These are phyloP conservation scores for Cyclopterus lumpus DNA, from an alignment of 2,797 vertebrate species.

Conservation along the genomic window DNA sequence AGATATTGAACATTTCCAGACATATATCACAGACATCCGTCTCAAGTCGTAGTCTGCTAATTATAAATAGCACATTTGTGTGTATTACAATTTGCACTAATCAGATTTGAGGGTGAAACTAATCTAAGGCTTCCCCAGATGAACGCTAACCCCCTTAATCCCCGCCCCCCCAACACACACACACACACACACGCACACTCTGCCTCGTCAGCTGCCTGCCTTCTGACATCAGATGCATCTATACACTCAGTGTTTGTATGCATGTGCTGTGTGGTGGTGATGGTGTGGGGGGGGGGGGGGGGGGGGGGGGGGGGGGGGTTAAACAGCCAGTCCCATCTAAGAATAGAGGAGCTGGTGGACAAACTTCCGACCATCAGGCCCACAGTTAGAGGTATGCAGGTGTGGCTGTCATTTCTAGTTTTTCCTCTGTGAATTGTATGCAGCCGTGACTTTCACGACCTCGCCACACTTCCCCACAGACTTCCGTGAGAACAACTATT, in stretches of 20 bases:
- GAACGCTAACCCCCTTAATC: slow-evolving; percentile 49
- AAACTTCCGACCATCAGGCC: slow-evolving; percentile 15
- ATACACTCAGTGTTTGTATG: slow-evolving; percentile 35
- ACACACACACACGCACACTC: neutral
- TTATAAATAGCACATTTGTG: slow-evolving; percentile 36
- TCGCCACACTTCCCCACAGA: neutral
- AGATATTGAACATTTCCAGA: neutral
- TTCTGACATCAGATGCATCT: slow-evolving; percentile 66
- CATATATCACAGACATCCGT: slow-evolving; percentile 1
- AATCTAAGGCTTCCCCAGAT: slow-evolving; percentile 56
- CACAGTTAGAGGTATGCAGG: neutral
- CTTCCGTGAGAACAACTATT: neutral
- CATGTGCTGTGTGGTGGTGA: slow-evolving; percentile 14
- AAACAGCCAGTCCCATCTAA: slow-evolving; percentile 32
- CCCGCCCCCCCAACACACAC: slow-evolving; percentile 13
- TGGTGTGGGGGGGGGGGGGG: neutral
- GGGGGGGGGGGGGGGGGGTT: neutral
- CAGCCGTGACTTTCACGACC: slow-evolving; percentile 33
- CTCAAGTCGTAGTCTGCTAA: slow-evolving; percentile 8
- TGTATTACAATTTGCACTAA: slow-evolving; percentile 50
- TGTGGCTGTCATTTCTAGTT: neutral
- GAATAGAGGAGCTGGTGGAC: slow-evolving; percentile 48
- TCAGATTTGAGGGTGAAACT: slow-evolving; percentile 48
- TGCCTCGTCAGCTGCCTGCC: slow-evolving; percentile 63
- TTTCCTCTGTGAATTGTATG: slow-evolving; percentile 1